Evolutionary conservation across 2,797 vertebrate genomes (phyloP), one percentile per base, ranked within the genome.

Genomic region (Linurgus olivaceus): DNA sequence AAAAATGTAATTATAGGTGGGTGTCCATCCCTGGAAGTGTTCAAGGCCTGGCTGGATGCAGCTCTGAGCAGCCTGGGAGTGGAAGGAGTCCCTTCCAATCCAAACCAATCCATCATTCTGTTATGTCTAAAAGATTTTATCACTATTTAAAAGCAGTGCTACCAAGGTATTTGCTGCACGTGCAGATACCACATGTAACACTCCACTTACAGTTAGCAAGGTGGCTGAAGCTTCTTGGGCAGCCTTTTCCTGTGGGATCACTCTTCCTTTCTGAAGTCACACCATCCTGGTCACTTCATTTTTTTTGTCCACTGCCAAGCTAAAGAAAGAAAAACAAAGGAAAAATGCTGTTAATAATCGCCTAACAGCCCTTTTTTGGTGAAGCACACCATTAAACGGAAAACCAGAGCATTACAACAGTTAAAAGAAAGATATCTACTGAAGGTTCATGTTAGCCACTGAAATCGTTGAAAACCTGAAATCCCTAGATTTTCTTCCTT

Each of bases 351-450:
- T 88, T 26, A 66, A 2, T 16, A 9, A 16, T 0, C 1, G 5
- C 2, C 0, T 2, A 29, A 38, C 3, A 6, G 9, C 15, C 1
- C 10, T 12, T 7, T 20, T 14, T 16, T 11, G 4, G 2, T 3
- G 2, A 59, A 15, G 20, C 2, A 2, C 2, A 1, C 0, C 5
- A 5, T 3, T 25, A 4, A 14, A 5, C 5, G 10, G 6, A 25
- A 77, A 63, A 48, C 0, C 13, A 6, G 3, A 29, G 2, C 6
- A 21, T 12, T 9, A 13, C 35, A 59, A 9, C 1, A 4, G 12
- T 1, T 4, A 26, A 37, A 25, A 37, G 3, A 21, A 4, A 0
- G 6, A 0, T 2, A 28, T 2, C 17, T 4, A 29, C 18, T 13
- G 0, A 15, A 35, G 3, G 28, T 10, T 38, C 3, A n/a, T 3